Conservation (phyloP, 1,140 invertebrate genomes). For the Aricia agestis region DNA sequence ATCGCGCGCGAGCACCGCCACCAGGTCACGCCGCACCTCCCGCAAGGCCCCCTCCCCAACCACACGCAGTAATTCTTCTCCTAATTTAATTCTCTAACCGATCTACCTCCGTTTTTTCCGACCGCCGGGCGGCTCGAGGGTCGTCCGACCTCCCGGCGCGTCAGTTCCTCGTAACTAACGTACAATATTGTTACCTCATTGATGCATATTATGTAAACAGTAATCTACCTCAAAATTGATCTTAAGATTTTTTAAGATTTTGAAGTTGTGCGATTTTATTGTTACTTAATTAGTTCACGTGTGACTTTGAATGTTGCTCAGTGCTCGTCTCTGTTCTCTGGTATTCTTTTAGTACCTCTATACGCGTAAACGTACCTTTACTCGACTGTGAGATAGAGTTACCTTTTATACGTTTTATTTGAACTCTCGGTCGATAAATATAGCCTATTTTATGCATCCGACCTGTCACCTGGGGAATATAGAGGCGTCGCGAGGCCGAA, state of each 20-base stretch:
- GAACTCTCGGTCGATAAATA: slow-evolving; percentile 57
- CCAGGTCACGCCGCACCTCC: slow-evolving; percentile 82
- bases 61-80: slow-evolving; percentile 75
- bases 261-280: slow-evolving; percentile 63
- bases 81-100: slow-evolving; percentile 42
- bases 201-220: slow-evolving; percentile 67
- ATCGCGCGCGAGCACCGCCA: slow-evolving; percentile 91
- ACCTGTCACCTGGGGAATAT: slow-evolving; percentile 63
- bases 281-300: slow-evolving; percentile 70
- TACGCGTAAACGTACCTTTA: slow-evolving; percentile 53
- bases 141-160: slow-evolving; percentile 34
- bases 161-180: slow-evolving; percentile 49
- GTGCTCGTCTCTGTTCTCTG: slow-evolving; percentile 50
- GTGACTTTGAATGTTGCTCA: slow-evolving; percentile 65
- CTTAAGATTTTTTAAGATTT: slow-evolving; percentile 70
- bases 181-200: slow-evolving; percentile 68
- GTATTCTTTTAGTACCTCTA: slow-evolving; percentile 56
- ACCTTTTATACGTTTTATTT: slow-evolving; percentile 63
- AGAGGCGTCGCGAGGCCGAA: slow-evolving; percentile 68
- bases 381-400: slow-evolving; percentile 68
- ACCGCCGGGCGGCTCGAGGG: slow-evolving; percentile 29
- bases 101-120: slow-evolving; percentile 62
- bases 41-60: slow-evolving; percentile 74
- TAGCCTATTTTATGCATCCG: slow-evolving; percentile 60
- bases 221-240: slow-evolving; percentile 74